phyloP scores from a whole-genome alignment of 2,797 vertebrate genomes.

The Pantherophis alleghaniensis region DNA sequence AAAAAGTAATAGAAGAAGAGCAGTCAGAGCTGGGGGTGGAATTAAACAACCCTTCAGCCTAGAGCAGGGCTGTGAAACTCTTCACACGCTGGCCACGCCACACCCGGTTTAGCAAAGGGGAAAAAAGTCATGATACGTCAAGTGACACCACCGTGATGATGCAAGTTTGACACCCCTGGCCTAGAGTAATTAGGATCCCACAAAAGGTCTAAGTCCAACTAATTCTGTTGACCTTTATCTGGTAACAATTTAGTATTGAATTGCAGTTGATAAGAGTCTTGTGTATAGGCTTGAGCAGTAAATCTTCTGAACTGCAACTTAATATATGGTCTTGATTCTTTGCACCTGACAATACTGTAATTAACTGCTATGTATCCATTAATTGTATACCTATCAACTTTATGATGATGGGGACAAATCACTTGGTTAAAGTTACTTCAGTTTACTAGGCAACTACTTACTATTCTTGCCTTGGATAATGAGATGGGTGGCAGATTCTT shows the following conservation, averaged over 20 bases:
- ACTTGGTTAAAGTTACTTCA: background rate
- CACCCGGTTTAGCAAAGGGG: rapidly evolving
- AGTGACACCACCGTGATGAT: too few species aligned
- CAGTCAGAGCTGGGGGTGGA: background rate
- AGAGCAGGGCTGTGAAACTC: too few species aligned
- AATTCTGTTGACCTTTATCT: background rate
- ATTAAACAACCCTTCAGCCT: background rate
- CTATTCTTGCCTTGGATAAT: background rate
- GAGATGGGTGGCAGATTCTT: background rate
- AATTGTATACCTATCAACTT: background rate
- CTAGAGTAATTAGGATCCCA: background rate
- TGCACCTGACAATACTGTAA: background rate
- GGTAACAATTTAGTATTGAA: background rate
- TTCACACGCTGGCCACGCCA: too few species aligned
- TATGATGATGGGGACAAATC: background rate
- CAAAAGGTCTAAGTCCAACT: background rate
- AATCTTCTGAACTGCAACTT: background rate
- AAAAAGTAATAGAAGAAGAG: background rate
- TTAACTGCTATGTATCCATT: background rate
- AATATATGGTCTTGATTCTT: background rate
- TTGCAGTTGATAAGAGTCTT: background rate
- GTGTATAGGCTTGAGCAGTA: background rate
- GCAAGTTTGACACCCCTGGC: background rate
- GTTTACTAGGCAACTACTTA: background rate
- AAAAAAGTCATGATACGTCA: too few species aligned